Evolutionary conservation across 2,888 invertebrate genomes (phyloP).

Genomic region (Heliothis peltigera): DNA sequence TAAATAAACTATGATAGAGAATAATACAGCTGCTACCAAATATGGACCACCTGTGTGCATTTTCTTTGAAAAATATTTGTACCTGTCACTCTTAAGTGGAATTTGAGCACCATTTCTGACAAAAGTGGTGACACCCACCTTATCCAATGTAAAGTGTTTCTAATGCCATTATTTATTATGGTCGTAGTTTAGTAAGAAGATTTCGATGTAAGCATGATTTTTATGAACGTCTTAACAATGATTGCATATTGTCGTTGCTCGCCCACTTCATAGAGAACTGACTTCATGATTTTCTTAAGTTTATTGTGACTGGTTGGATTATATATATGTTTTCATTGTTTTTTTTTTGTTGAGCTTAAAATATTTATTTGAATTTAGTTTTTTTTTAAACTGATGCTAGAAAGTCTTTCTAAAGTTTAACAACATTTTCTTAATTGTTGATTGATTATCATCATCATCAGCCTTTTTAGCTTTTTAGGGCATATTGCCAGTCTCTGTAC

Average conservation of each 20-base stretch:
- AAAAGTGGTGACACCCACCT: slow-evolving; percentile 52
- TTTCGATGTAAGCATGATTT: slow-evolving; percentile 21
- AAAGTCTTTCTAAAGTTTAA: no score
- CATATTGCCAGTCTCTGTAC: no score
- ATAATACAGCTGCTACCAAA: slow-evolving; percentile 16
- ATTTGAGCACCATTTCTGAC: slow-evolving; percentile 35
- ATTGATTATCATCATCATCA: no score
- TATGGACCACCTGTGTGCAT: slow-evolving; percentile 42
- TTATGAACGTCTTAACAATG: slow-evolving; percentile 26
- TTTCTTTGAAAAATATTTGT: slow-evolving; percentile 45
- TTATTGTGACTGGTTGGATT: slow-evolving; percentile 32
- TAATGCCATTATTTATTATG: slow-evolving; percentile 40
- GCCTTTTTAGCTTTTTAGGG: no score
- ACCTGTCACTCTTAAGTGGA: slow-evolving; percentile 39
- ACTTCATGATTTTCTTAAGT: slow-evolving; percentile 21
- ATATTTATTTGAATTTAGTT: neutral
- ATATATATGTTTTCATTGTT: slow-evolving; percentile 27
- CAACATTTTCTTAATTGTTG: no score
- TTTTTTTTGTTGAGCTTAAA: slow-evolving; percentile 10
- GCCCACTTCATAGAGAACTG: slow-evolving; percentile 46
- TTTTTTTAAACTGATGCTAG: no score
- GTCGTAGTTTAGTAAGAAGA: slow-evolving; percentile 9
- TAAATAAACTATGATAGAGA: neutral
- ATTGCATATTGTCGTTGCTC: slow-evolving; percentile 33
- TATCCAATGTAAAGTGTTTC: slow-evolving; percentile 13